A percentile compares a stretch with the other conserved stretches of the same genome.
phyloP scores from a whole-genome alignment of 2,113 vertebrate species.

The Lates calcarifer region DNA sequence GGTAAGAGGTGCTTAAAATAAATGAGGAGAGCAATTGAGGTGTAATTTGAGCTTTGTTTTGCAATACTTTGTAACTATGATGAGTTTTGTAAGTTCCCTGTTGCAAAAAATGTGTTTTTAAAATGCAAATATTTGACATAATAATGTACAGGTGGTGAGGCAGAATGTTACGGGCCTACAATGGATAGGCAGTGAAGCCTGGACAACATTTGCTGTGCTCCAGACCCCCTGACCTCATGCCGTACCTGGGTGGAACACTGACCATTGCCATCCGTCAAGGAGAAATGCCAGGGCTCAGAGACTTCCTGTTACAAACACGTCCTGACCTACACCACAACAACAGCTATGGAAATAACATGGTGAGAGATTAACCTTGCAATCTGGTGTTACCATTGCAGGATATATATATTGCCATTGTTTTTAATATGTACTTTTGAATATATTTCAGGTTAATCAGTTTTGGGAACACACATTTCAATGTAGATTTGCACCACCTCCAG shows the following conservation, averaged over 20 bases:
- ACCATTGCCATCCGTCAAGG: slow-evolving; percentile 78
- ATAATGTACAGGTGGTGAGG: slow-evolving; percentile 51
- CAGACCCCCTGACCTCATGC: slow-evolving; percentile 58
- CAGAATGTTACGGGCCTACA: slow-evolving; percentile 78
- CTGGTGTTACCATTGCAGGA: background rate
- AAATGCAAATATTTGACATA: background rate
- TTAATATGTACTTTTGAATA: background rate
- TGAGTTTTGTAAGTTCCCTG: no score
- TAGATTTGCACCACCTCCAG: slow-evolving; percentile 45
- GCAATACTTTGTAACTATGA: no score
- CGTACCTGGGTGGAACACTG: slow-evolving; percentile 63
- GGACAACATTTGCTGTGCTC: slow-evolving; percentile 49
- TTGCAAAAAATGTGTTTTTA: no score
- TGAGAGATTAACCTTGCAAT: background rate
- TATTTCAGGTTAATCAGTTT: slow-evolving; percentile 58
- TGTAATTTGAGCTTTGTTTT: background rate
- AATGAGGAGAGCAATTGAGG: no score
- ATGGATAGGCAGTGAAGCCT: slow-evolving; percentile 79
- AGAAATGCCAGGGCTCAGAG: slow-evolving; percentile 62
- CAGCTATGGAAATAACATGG: slow-evolving; percentile 43
- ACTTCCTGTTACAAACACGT: slow-evolving; percentile 53
- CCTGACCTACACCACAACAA: slow-evolving; percentile 42
- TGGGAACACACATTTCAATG: slow-evolving; percentile 68
- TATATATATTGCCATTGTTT: background rate
- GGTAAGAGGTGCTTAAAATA: no score